These are phyloP conservation scores for Eunapius fragilis DNA, from an alignment of 37 sponge, comb jelly and placozoan genomes.

Conservation along the genomic window DNA sequence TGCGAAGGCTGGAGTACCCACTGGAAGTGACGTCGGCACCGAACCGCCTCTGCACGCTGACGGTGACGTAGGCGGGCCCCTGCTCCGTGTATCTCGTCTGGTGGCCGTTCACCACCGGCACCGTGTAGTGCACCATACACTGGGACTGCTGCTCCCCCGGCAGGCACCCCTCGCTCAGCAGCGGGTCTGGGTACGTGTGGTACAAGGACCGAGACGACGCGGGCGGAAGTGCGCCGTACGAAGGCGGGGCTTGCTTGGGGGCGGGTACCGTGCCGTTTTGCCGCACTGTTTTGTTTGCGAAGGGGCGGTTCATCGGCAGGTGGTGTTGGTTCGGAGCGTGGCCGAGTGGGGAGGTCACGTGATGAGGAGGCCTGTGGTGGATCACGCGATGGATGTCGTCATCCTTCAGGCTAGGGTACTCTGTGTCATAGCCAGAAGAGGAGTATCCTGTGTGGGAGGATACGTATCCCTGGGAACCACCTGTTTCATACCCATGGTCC, in stretches of 20 bases:
- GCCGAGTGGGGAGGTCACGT: not conserved
- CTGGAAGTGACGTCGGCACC: conserved; percentile 13
- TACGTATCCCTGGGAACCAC: conserved; percentile 57
- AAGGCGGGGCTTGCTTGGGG: not conserved
- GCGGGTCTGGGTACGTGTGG: not conserved
- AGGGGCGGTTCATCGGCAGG: not conserved
- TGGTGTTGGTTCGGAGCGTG: conserved; percentile 11
- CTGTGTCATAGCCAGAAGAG: conserved; percentile 58
- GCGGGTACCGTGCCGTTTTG: not conserved
- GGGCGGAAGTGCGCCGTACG: not conserved
- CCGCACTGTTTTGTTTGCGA: not conserved
- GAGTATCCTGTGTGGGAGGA: conserved; percentile 42
- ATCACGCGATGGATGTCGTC: conserved; percentile 2
- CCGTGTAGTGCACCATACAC: not conserved
- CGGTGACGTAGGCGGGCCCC: not conserved
- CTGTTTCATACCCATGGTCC: conserved; percentile 50
- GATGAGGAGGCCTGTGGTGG: conserved; percentile 1
- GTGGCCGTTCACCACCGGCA: not conserved
- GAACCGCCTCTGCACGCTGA: not conserved
- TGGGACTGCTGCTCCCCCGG: not conserved
- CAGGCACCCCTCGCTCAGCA: not conserved
- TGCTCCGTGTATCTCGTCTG: not conserved
- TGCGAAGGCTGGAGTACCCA: conserved; percentile 38
- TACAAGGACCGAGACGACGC: not conserved
- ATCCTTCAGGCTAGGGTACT: conserved; percentile 32